Percentiles rank a stretch among this genome's conserved stretches.
phyloP scores from a whole-genome alignment of 92 coral and sea anemone genomes.

The Parazoanthus swiftii region DNA sequence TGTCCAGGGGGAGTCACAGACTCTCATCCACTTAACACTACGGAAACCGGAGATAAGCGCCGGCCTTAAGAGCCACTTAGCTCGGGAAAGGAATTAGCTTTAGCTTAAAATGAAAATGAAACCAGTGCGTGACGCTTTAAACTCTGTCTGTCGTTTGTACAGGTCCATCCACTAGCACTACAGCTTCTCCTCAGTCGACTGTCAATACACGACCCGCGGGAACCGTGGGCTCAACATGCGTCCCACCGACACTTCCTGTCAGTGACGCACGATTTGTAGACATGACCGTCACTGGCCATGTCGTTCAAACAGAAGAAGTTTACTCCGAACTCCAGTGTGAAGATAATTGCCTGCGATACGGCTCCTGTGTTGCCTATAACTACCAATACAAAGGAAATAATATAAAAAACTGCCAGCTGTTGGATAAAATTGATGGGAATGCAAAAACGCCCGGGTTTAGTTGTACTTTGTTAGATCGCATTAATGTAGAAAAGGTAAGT shows the following conservation, averaged over 20 bases:
- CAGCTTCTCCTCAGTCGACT: not conserved
- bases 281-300: conserved; percentile 45
- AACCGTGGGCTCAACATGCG: not conserved
- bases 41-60: no score
- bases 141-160: not conserved
- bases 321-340: conserved; percentile 58
- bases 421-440: conserved; percentile 27
- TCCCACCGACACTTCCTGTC: conserved; percentile 32
- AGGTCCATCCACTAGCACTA: not conserved
- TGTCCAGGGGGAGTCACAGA: no score
- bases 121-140: not conserved
- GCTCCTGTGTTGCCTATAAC: conserved; percentile 55
- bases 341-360: conserved; percentile 48
- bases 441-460: conserved; percentile 24
- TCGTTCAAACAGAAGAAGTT: conserved; percentile 41
- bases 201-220: not conserved
- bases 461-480: conserved; percentile 53
- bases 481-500: conserved; percentile 44
- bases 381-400: conserved; percentile 30
- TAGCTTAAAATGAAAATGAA: no score
- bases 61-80: no score
- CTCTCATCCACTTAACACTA: no score
- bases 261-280: conserved; percentile 42
- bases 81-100: no score
- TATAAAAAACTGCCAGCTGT: conserved; percentile 36